These are phyloP conservation scores for Sylvilagus floridanus DNA, from an alignment of 2,797 vertebrate genomes.

Conservation along the genomic window DNA sequence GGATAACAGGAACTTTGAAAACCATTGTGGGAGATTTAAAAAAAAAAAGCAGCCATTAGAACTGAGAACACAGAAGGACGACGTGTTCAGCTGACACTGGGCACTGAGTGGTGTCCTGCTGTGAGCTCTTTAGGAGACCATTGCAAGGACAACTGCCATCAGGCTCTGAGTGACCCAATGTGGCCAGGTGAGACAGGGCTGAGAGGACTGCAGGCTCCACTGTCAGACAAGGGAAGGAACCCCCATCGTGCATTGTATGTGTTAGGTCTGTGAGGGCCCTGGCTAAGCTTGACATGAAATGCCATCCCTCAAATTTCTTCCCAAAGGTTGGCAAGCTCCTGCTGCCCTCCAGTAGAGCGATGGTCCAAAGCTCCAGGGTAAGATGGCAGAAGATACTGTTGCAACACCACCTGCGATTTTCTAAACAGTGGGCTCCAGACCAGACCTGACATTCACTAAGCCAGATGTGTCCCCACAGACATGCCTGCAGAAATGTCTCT, in stretches of 20 bases:
- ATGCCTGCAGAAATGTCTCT: slow-evolving; percentile 77
- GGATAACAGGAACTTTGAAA: slow-evolving; percentile 32
- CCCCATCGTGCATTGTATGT: background rate
- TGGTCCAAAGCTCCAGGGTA: slow-evolving; percentile 94
- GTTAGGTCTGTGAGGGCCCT: background rate
- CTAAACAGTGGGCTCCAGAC: slow-evolving; percentile 83
- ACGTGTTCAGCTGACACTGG: background rate
- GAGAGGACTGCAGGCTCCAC: background rate
- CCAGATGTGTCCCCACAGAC: slow-evolving; percentile 81
- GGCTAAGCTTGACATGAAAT: background rate
- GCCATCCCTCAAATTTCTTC: slow-evolving; percentile 89
- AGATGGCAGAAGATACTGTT: slow-evolving; percentile 90
- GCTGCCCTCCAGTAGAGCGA: slow-evolving; percentile 93
- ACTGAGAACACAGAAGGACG: background rate
- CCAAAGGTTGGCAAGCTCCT: slow-evolving; percentile 94
- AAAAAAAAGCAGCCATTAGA: background rate
- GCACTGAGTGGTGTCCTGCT: background rate
- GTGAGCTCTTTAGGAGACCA: background rate
- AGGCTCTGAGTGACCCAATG: background rate
- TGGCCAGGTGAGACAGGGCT: background rate
- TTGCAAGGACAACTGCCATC: background rate
- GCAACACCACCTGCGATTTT: slow-evolving; percentile 87
- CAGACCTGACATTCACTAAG: slow-evolving; percentile 89
- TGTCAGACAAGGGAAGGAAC: background rate
- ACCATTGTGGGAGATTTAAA: background rate